Percentiles rank a stretch among this genome's conserved stretches.
phyloP scores from a whole-genome alignment of 2,797 vertebrate genomes.

The Fistularia commersonii region DNA sequence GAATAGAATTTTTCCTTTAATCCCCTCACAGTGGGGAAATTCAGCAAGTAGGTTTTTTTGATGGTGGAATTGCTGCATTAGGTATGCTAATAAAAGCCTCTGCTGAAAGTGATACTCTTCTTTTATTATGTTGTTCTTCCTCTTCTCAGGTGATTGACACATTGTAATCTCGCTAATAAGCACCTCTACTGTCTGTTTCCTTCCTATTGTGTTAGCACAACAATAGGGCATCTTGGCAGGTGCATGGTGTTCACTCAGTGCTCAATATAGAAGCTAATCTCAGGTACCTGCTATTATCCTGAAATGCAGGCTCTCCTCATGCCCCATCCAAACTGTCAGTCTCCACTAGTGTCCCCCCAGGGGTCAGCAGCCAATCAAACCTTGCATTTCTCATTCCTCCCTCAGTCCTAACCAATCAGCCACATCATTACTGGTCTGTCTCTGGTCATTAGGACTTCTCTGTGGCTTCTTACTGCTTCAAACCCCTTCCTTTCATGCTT shows the following conservation, averaged over 20 bases:
- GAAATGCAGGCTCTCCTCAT: slow-evolving; percentile 18
- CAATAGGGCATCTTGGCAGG: slow-evolving; percentile 51
- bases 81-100: slow-evolving; percentile 63
- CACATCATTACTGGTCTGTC: slow-evolving; percentile 54
- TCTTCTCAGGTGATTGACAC: slow-evolving; percentile 59
- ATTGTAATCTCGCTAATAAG: slow-evolving; percentile 73
- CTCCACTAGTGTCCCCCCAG: slow-evolving; percentile 25
- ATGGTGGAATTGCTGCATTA: slow-evolving; percentile 32
- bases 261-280: slow-evolving; percentile 32
- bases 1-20: too few relatives aligned
- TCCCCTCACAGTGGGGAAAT: background rate
- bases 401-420: slow-evolving; percentile 48
- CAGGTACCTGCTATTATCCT: slow-evolving; percentile 50
- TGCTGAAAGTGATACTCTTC: slow-evolving; percentile 54
- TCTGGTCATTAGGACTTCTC: slow-evolving; percentile 39
- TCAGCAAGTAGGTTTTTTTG: slow-evolving; percentile 34
- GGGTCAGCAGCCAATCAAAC: slow-evolving; percentile 61
- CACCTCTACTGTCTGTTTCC: slow-evolving; percentile 50
- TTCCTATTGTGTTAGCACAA: slow-evolving; percentile 52
- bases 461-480: too few relatives aligned
- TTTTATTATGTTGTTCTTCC: slow-evolving; percentile 57
- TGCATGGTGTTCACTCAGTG: slow-evolving; percentile 25
- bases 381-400: slow-evolving; percentile 44
- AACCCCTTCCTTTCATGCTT: background rate
- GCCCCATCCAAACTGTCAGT: slow-evolving; percentile 31